Conservation (phyloP, 2,113 vertebrate species). For the Gallinago media region DNA sequence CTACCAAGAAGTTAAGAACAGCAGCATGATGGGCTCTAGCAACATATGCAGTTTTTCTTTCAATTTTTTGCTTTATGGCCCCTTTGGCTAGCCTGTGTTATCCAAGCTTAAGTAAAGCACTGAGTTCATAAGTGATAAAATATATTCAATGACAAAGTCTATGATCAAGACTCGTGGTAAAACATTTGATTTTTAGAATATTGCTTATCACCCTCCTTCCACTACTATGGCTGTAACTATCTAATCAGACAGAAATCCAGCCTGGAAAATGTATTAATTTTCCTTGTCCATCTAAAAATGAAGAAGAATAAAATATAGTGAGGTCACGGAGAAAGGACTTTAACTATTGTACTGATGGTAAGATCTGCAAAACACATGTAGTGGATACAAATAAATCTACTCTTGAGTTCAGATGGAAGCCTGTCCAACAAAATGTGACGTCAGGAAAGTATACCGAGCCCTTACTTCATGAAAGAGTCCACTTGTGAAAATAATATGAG, state of each 20-base stretch:
- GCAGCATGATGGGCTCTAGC: not conserved
- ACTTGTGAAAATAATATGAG: not conserved
- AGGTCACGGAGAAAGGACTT: not conserved
- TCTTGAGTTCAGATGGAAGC: not conserved
- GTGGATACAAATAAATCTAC: not conserved
- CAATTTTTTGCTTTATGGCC: not conserved
- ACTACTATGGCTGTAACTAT: not conserved
- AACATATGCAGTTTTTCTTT: not conserved
- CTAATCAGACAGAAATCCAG: not conserved
- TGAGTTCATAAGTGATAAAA: not conserved
- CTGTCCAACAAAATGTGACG: not conserved
- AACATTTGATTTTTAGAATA: not conserved
- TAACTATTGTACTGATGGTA: not conserved
- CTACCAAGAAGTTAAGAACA: not conserved
- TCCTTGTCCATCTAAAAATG: not conserved
- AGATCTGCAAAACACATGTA: not conserved
- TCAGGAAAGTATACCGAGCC: not conserved
- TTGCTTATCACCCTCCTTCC: not conserved
- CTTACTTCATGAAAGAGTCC: not conserved
- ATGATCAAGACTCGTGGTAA: not conserved
- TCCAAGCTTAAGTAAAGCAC: not conserved
- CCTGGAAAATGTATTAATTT: not conserved
- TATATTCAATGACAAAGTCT: not conserved
- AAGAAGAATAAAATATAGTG: not conserved
- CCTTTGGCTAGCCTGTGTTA: not conserved